Evolutionary conservation across 1,140 invertebrate species (phyloP).

Genomic region (Vollenhovia emeryi): DNA sequence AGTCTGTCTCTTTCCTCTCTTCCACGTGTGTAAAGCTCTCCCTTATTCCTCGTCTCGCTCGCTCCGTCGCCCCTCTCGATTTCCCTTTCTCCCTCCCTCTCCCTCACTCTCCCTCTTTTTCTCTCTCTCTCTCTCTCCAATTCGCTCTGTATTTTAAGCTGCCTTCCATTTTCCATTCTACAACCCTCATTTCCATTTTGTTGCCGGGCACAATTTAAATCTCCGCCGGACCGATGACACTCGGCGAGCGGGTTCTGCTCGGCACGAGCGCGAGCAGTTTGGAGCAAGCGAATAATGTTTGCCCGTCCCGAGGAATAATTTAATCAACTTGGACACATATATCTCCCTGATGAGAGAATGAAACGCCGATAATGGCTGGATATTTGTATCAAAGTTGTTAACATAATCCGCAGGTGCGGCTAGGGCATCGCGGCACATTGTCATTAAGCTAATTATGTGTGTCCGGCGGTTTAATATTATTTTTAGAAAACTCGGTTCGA

Average conservation of each 20-base stretch:
- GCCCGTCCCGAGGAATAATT: constrained; percentile 51
- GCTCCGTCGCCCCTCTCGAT: not conserved
- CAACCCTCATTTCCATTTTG: constrained; percentile 74
- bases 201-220: constrained; percentile 74
- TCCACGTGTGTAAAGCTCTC: constrained; percentile 6
- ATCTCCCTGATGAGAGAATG: constrained; percentile 58
- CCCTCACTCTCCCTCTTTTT: not conserved
- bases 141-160: constrained; percentile 71
- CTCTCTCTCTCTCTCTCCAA: constrained; percentile 14
- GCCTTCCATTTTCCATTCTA: constrained; percentile 76
- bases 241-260: constrained; percentile 62
- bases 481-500: constrained; percentile 30
- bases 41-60: constrained; percentile 18
- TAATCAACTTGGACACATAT: constrained; percentile 54
- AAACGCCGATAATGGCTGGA: constrained; percentile 58
- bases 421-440: not conserved
- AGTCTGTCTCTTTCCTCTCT: constrained; percentile 46
- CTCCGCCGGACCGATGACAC: constrained; percentile 71
- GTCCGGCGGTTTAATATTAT: constrained; percentile 47
- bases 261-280: constrained; percentile 33
- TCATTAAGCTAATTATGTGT: constrained; percentile 58
- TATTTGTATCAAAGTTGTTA: constrained; percentile 50
- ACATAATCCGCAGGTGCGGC: constrained; percentile 24
- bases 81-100: no score
- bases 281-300: constrained; percentile 40